Evolutionary conservation across 2,888 invertebrate genomes (phyloP), one percentile per base, ranked within the genome.

Genomic region (Tridacna crocea): DNA sequence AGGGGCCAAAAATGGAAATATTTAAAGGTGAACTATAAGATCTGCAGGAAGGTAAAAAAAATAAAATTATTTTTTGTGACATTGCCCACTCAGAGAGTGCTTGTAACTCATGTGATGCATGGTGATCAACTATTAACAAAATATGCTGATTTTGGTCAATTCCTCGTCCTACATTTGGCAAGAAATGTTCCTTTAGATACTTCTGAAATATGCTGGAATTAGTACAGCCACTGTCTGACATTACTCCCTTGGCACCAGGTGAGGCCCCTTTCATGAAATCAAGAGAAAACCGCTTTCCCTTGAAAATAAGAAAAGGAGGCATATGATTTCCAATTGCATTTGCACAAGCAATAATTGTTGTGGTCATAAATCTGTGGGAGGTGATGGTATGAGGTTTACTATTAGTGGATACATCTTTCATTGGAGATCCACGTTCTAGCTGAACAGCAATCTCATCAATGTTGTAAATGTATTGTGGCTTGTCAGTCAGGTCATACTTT

Each of bases 281-380:
- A 17, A 36, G 72, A 46, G 24, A 61, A 19, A 48, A 65, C n/a
- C 77, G 24, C 55, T 82, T 70, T 0, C 81, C 79, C 24, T 77
- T 78, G 27, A 82, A 82, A 12, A 82, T 24, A 74, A 72, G 70
- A 46, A 58, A 81, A 4, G 77, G 77, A n/a, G 81, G 81, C 8
- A 81, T 15, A 19, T 17, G 75, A 36, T 36, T 36, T 36, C 36
- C 36, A 36, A 36, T 36, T 36, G 36, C 81, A 77, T 82, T 82
- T 11, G 19, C 75, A 74, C 77, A 82, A 4, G 63, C 77, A 27
- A 77, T 77, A 1, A 75, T 4, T 0, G 73, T 79, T 6, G 77
- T 70, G 4, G 83, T 82, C 4, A 68, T 61, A 2, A 61, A 60
- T 22, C 75, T 36, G n/a, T 77, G 81, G 0, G 82, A 82, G 2